Percentiles rank a stretch among this genome's conserved stretches.
These are phyloP conservation scores for Syrmaticus mikado DNA, from an alignment of 2,113 vertebrate species.

Conservation along the genomic window DNA sequence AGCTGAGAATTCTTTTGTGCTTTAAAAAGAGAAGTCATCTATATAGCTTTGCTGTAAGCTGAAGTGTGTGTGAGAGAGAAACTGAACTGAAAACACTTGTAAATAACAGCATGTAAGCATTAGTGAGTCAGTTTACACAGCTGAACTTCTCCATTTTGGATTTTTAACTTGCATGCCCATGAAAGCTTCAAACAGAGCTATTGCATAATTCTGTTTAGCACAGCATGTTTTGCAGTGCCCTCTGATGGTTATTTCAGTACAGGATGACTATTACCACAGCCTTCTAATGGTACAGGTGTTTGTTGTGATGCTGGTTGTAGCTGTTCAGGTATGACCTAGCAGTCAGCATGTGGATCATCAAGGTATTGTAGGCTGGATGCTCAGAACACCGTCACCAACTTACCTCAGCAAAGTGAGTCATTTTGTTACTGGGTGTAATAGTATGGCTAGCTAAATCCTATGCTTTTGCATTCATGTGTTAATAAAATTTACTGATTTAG, in stretches of 20 bases:
- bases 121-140: not conserved
- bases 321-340: not conserved
- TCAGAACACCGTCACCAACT: rapidly evolving
- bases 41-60: not conserved
- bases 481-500: not conserved
- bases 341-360: not conserved
- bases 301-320: rapidly evolving
- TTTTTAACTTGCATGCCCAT: not conserved
- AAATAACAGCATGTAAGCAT: slow-evolving; percentile 1
- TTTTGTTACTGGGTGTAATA: not conserved
- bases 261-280: not conserved
- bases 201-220: not conserved
- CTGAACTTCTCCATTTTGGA: not conserved
- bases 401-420: not conserved
- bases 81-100: not conserved
- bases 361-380: not conserved
- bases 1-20: slow-evolving; percentile 63
- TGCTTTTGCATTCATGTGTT: not conserved
- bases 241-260: slow-evolving; percentile 48
- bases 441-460: not conserved
- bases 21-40: slow-evolving; percentile 9
- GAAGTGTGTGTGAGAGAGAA: not conserved
- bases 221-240: slow-evolving; percentile 59
- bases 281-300: not conserved
- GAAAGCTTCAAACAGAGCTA: not conserved